A percentile compares a stretch with the other conserved stretches of the same genome.
phyloP scores from a whole-genome alignment of 2,797 vertebrate genomes.

The Pogoniulus pusillus region DNA sequence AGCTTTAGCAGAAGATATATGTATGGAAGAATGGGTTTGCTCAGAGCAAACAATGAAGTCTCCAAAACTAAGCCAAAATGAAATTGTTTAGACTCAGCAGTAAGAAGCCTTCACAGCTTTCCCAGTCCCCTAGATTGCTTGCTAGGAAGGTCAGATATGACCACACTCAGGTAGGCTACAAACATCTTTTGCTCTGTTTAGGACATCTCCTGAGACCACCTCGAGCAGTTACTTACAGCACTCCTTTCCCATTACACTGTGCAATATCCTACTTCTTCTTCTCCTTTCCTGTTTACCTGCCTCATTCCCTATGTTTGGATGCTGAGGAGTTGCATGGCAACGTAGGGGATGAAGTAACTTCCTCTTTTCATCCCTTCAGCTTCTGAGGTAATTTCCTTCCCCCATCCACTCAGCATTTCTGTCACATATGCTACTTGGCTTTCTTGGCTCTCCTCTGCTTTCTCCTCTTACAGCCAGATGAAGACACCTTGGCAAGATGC shows the following conservation, averaged over 20 bases:
- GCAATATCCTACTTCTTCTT: conserved; percentile 42
- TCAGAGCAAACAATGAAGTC: neutral
- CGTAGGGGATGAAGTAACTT: conserved; percentile 46
- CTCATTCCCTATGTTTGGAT: conserved; percentile 47
- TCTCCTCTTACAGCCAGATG: neutral
- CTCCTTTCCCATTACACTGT: neutral
- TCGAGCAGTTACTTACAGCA: neutral
- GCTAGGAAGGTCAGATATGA: neutral
- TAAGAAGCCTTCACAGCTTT: neutral
- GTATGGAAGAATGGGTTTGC: neutral
- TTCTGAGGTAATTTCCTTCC: conserved; percentile 68
- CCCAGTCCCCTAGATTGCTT: neutral
- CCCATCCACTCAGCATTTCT: conserved; percentile 36
- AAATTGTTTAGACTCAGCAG: neutral
- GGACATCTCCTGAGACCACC: neutral
- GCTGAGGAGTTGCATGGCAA: conserved; percentile 5
- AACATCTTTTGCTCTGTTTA: neutral
- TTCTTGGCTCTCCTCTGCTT: neutral
- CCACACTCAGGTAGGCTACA: neutral
- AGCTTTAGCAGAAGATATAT: neutral
- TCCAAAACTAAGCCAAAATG: neutral
- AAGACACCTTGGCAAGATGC: neutral
- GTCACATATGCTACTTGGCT: neutral
- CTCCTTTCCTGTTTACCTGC: conserved; percentile 61
- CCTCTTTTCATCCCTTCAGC: conserved; percentile 55